These are phyloP conservation scores for Tragelaphus strepsiceros DNA, from an alignment of 2,113 vertebrate genomes.

Conservation along the genomic window DNA sequence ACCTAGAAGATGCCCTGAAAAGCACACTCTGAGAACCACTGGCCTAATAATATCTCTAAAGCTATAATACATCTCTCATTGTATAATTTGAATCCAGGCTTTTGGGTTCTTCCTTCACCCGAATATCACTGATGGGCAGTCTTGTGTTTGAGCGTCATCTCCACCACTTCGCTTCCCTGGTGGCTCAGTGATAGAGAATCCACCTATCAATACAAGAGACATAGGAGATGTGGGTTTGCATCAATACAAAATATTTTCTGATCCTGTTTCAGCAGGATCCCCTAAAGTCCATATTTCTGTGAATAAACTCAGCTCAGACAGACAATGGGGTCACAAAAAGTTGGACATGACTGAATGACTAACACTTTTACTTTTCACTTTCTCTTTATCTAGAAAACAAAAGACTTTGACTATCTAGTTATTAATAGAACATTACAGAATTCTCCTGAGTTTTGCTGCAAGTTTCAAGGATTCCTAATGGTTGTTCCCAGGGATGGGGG, in stretches of 20 bases:
- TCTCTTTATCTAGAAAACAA: neutral
- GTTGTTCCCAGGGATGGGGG: neutral
- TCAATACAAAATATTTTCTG: neutral
- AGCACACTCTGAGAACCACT: neutral
- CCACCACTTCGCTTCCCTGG: neutral
- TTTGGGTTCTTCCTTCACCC: neutral
- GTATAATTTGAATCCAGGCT: neutral
- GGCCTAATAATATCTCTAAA: neutral
- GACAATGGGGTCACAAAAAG: neutral
- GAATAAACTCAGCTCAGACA: neutral
- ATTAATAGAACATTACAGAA: neutral
- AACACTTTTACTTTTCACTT: neutral
- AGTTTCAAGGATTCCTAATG: neutral
- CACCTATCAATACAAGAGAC: neutral
- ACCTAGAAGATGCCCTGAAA: neutral
- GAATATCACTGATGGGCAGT: neutral
- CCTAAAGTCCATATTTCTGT: neutral
- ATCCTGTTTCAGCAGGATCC: neutral
- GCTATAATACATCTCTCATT: neutral
- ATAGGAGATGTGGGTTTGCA: neutral
- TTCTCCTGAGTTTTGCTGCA: neutral
- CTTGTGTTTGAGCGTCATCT: neutral
- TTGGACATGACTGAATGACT: neutral
- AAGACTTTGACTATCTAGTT: neutral
- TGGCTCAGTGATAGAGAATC: neutral